Evolutionary conservation across 2,113 vertebrate species (phyloP).

Genomic region (Platichthys flesus): DNA sequence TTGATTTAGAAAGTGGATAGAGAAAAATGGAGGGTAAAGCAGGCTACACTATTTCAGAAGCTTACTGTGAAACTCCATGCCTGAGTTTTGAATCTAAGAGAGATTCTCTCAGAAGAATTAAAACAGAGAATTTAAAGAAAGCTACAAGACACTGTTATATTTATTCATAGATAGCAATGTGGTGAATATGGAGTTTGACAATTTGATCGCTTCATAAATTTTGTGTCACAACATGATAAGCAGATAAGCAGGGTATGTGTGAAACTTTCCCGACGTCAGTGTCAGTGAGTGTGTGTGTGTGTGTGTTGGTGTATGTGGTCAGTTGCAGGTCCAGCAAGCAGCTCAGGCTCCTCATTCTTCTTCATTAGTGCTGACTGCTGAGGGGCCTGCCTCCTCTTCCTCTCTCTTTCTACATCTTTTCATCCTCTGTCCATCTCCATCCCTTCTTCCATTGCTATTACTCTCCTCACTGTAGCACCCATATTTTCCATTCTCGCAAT

Average conservation of each 20-base stretch:
- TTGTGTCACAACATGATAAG: slow-evolving; percentile 41
- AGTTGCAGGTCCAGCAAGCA: slow-evolving; percentile 54
- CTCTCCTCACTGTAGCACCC: not conserved
- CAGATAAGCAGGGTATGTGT: slow-evolving; percentile 8
- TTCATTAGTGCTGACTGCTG: slow-evolving; percentile 73
- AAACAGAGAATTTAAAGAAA: slow-evolving; percentile 44
- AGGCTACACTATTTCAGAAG: slow-evolving; percentile 34
- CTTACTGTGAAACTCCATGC: slow-evolving; percentile 21
- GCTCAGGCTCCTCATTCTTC: slow-evolving; percentile 70
- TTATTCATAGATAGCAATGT: slow-evolving; percentile 42
- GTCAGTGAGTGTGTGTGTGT: slow-evolving; percentile 11
- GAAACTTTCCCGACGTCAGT: not conserved
- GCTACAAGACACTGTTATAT: slow-evolving; percentile 39
- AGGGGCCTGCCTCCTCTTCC: slow-evolving; percentile 35
- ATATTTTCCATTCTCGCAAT: not conserved
- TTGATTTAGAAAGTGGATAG: slow-evolving; percentile 34
- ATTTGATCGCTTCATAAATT: slow-evolving; percentile 27
- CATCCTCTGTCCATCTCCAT: slow-evolving; percentile 45
- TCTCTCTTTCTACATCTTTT: slow-evolving; percentile 23
- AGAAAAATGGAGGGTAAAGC: slow-evolving; percentile 1
- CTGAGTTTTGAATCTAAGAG: slow-evolving; percentile 27
- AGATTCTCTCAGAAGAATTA: slow-evolving; percentile 32
- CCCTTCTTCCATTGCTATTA: slow-evolving; percentile 26
- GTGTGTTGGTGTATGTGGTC: slow-evolving; percentile 38
- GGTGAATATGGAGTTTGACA: slow-evolving; percentile 34